These are phyloP conservation scores for Sphenodon punctatus DNA, from an alignment of 2,797 vertebrate genomes.

Conservation along the genomic window DNA sequence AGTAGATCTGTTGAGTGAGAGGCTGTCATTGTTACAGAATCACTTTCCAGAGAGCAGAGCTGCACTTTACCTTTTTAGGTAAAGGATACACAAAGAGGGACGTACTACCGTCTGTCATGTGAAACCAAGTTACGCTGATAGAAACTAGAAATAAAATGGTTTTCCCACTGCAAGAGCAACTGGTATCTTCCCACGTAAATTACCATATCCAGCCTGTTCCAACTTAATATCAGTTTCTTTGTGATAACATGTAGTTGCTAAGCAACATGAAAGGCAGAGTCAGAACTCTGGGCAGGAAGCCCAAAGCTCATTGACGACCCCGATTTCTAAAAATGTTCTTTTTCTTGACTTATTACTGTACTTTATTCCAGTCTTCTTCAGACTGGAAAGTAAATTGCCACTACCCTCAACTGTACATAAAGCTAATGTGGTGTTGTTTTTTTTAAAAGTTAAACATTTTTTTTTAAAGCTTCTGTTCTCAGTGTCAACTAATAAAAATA, in stretches of 20 bases:
- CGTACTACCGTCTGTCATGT: conserved; percentile 57
- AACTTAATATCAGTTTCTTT: conserved; percentile 71
- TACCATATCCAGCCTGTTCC: conserved; percentile 68
- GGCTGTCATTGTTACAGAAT: neutral
- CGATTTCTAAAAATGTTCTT: conserved; percentile 51
- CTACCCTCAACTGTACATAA: neutral
- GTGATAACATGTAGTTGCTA: conserved; percentile 69
- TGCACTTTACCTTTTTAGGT: conserved; percentile 70
- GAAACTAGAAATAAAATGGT: conserved; percentile 70
- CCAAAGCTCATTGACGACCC: conserved; percentile 60
- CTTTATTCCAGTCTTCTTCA: conserved; percentile 43
- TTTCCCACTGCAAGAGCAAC: conserved; percentile 54
- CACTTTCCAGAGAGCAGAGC: conserved; percentile 41
- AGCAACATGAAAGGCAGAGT: conserved; percentile 66
- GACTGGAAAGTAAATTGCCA: conserved; percentile 20
- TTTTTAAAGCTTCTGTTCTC: conserved; percentile 21
- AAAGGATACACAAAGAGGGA: conserved; percentile 58
- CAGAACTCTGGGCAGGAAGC: conserved; percentile 62
- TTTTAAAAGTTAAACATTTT: conserved; percentile 39
- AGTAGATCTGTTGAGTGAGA: conserved; percentile 35
- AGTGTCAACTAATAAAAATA: neutral
- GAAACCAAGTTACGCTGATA: conserved; percentile 58
- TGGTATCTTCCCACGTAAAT: conserved; percentile 69
- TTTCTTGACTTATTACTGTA: conserved; percentile 41
- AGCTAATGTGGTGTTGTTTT: conserved; percentile 37